phyloP scores from a whole-genome alignment of 2,797 vertebrate genomes.

The Cuniculus paca region DNA sequence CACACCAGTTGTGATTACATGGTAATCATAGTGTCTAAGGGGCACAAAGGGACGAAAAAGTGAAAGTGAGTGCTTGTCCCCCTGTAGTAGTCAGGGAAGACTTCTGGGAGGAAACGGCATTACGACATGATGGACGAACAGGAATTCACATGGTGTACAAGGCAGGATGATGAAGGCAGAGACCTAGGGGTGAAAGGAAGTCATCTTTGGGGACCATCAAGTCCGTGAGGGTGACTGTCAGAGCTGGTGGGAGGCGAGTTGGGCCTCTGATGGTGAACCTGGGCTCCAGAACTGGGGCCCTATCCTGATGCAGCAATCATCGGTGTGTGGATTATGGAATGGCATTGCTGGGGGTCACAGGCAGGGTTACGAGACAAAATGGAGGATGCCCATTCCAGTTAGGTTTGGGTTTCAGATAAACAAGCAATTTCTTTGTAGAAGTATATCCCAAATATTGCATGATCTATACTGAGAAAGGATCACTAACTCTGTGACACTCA shows the following conservation, averaged over 20 bases:
- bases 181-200: background rate
- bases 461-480: background rate
- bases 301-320: background rate
- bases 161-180: background rate
- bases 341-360: accelerated
- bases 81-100: background rate
- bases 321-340: background rate
- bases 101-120: background rate
- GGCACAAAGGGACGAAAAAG: background rate
- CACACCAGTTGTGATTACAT: background rate
- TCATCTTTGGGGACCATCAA: background rate
- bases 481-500: background rate
- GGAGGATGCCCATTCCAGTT: background rate
- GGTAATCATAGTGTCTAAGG: background rate
- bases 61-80: background rate
- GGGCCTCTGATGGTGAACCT: background rate
- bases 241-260: background rate
- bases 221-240: background rate
- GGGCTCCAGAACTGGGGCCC: background rate
- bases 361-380: background rate
- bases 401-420: background rate
- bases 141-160: background rate
- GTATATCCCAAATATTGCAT: background rate
- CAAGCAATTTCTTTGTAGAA: background rate
- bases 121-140: background rate